Evolutionary conservation across 30 jellyfish, hydroid and myxozoan species (phyloP).

Genomic region (Hydractinia echinata): DNA sequence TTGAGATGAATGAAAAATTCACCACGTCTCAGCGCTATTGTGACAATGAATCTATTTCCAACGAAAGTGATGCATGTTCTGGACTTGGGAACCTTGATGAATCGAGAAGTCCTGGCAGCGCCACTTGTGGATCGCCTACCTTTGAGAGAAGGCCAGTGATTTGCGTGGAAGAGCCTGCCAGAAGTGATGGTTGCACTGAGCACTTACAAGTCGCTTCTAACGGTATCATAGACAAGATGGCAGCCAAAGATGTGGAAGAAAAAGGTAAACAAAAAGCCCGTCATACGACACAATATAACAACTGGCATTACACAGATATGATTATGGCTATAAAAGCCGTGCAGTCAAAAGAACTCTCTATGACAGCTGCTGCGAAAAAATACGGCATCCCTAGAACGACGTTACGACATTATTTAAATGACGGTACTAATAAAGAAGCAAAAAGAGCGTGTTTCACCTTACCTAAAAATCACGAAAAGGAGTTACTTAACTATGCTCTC

Average conservation of each 20-base stretch:
- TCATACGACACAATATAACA: constrained; percentile 12
- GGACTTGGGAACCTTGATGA: no score
- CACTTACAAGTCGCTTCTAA: no score
- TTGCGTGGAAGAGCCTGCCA: no score
- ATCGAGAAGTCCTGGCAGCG: no score
- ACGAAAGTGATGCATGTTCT: no score
- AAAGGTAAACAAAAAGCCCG: constrained; percentile 10
- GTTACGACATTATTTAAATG: constrained; percentile 19
- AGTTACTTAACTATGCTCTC: constrained; percentile 3
- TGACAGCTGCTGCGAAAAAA: constrained; percentile 23
- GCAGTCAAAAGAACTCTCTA: constrained; percentile 4
- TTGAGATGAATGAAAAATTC: no score
- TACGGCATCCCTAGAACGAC: constrained; percentile 16
- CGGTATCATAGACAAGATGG: background rate
- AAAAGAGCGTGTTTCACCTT: constrained; percentile 8
- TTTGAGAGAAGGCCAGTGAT: no score
- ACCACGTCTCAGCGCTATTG: no score
- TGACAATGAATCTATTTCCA: no score
- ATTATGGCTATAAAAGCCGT: constrained; percentile 16
- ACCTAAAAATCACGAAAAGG: constrained; percentile 2
- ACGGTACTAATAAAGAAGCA: constrained; percentile 21
- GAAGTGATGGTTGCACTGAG: no score
- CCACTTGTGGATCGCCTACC: no score
- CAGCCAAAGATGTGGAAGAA: background rate
- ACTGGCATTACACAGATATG: constrained; percentile 26